phyloP scores from a whole-genome alignment of 2,113 vertebrate genomes.

The Phasianus colchicus region DNA sequence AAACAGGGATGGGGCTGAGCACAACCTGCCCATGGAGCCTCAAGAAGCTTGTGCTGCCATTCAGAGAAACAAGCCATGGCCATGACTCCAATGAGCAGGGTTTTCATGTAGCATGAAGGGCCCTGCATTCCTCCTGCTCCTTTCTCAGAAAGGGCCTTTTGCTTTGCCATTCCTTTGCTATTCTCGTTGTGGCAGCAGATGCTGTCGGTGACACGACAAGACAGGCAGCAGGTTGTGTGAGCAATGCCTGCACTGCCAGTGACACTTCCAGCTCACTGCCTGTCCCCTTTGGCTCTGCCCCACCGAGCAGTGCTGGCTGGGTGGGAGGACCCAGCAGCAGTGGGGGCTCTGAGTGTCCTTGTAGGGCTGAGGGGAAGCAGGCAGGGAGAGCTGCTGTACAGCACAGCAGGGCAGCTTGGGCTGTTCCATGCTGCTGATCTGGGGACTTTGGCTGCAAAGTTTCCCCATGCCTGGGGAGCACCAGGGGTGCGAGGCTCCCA shows the following conservation, averaged over 20 bases:
- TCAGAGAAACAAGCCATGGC: not conserved
- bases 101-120: constrained; percentile 33
- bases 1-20: not conserved
- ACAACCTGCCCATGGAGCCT: not conserved
- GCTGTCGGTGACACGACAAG: constrained; percentile 9
- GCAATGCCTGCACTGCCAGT: not conserved
- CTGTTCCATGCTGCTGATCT: rapidly evolving
- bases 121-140: not conserved
- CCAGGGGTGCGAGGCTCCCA: rapidly evolving
- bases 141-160: not conserved
- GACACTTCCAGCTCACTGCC: not conserved
- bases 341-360: not conserved
- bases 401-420: rapidly evolving
- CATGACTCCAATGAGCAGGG: not conserved
- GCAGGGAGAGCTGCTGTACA: not conserved
- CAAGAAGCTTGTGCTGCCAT: not conserved
- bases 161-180: not conserved
- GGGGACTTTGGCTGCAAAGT: not conserved
- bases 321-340: not conserved
- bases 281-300: not conserved
- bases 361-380: not conserved
- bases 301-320: rapidly evolving
- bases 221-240: constrained; percentile 46
- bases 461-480: not conserved
- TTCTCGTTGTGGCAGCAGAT: constrained; percentile 13